Evolutionary conservation across 2,797 vertebrate genomes (phyloP), one percentile per base, ranked within the genome.

Genomic region (Malacoraja senta): DNA sequence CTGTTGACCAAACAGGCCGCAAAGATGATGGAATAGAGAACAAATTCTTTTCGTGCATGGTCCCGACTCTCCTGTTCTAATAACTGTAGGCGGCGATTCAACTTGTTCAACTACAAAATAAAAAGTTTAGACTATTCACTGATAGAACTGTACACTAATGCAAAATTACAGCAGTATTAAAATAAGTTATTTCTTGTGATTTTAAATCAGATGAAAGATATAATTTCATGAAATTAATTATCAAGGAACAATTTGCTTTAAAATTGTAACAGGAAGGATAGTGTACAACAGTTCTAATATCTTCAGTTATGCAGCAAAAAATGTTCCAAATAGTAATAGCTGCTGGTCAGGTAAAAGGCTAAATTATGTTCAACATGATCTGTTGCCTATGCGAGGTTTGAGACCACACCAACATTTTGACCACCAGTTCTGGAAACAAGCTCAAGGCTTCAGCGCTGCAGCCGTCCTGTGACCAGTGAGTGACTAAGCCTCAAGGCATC

Each of bases 1-100:
- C 95, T 93, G 94, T 97, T 97, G 93, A 97, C 90, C n/a, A 98
- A 93, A 78, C 96, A 97, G 61, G 96, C 95, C 0, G 96, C 97
- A 92, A 96, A 13, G 83, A 98, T 94, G 93, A 97, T 35, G 0
- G 96, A 96, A 93, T 97, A 97, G 79, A 97, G 29, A 38, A 97
- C 35, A 1, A 95, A 91, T 93, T 98, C 97, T 0, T 96, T 96
- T 92, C 96, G 96, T 4, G 77, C 94, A 94, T 96, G 95, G 72
- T 95, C 94, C 0, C 91, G 29, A 26, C 95, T 95, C 93, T 96
- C 96, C 44, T 96, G 95, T 95, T 98, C 97, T 93, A 98, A 95
- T 0, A 94, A 91, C 0, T 83, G 94, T 65, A 98, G 95, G 38
- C 96, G 94, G n/a, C 94, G 94, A 0, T 95, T 96, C 96, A 98